Percentiles rank a stretch among this genome's conserved stretches.
phyloP scores from a whole-genome alignment of 2,797 vertebrate species.

The Helostoma temminkii region DNA sequence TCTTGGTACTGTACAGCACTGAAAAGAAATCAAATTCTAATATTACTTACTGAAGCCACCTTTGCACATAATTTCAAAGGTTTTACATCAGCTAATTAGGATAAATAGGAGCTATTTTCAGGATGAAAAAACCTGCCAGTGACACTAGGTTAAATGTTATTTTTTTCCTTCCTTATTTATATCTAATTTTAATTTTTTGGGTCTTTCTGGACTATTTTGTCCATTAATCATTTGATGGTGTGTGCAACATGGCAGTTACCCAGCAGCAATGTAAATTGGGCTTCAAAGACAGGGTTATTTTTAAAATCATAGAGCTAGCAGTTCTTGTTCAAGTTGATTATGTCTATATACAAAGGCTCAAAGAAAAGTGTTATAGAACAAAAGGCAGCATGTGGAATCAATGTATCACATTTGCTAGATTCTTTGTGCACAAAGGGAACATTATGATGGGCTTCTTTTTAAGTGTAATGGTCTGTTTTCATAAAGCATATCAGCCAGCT shows the following conservation, averaged over 20 bases:
- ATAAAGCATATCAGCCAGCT: constrained; percentile 38
- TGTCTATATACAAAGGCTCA: constrained; percentile 59
- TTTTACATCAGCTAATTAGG: constrained; percentile 45
- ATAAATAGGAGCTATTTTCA: constrained; percentile 53
- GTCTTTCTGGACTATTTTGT: constrained; percentile 68
- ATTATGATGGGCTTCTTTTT: constrained; percentile 58
- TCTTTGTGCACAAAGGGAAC: constrained; percentile 63
- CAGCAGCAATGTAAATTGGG: constrained; percentile 70
- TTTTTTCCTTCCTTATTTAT: constrained; percentile 68
- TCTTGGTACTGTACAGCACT: background rate
- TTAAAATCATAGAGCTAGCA: constrained; percentile 64
- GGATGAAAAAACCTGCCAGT: constrained; percentile 25
- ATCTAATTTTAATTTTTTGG: constrained; percentile 82
- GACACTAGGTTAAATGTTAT: constrained; percentile 45
- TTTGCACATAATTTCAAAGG: constrained; percentile 48
- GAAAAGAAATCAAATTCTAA: constrained; percentile 12
- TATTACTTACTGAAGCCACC: constrained; percentile 42
- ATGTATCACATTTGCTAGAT: constrained; percentile 62
- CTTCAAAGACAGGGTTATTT: constrained; percentile 80
- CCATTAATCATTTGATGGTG: constrained; percentile 77
- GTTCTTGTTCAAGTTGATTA: constrained; percentile 67
- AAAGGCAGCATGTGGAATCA: constrained; percentile 53
- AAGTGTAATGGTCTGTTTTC: constrained; percentile 53
- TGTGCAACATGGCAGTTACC: constrained; percentile 67
- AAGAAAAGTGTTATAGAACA: constrained; percentile 64